These are phyloP conservation scores for Ancistrus triradiatus DNA, from an alignment of 2,113 vertebrate species.

Conservation along the genomic window DNA sequence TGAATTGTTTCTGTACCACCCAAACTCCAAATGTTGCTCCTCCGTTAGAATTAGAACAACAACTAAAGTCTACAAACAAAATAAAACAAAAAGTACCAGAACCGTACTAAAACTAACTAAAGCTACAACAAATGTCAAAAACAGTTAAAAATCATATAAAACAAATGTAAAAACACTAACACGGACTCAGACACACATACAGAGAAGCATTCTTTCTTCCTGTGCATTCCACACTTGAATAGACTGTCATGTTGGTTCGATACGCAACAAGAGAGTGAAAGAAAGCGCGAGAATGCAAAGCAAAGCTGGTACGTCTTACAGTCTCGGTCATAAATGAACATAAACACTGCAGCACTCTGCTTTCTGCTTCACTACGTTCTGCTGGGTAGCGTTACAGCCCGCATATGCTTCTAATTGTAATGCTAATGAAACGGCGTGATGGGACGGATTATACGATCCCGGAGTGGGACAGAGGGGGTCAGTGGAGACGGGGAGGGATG, in stretches of 20 bases:
- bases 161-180: background rate
- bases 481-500: constrained; percentile 12
- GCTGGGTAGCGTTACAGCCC: constrained; percentile 16
- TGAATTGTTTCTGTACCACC: no score
- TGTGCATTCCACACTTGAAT: constrained; percentile 31
- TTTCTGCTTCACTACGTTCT: constrained; percentile 19
- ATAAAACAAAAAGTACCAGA: no score
- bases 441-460: constrained; percentile 22
- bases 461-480: constrained; percentile 1
- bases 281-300: background rate
- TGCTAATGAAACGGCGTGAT: constrained; percentile 38
- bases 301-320: no score
- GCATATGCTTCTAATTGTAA: constrained; percentile 37
- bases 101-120: no score
- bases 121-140: no score
- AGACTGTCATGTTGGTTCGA: constrained; percentile 17
- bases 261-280: constrained; percentile 10
- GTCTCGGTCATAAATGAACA: no score
- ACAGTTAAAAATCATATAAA: background rate
- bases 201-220: constrained; percentile 21
- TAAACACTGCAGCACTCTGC: no score
- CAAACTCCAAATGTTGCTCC: no score
- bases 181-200: background rate
- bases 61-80: no score
- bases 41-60: no score